Conservation (phyloP, 2,797 vertebrate species). For the Nyctalus aviator region DNA sequence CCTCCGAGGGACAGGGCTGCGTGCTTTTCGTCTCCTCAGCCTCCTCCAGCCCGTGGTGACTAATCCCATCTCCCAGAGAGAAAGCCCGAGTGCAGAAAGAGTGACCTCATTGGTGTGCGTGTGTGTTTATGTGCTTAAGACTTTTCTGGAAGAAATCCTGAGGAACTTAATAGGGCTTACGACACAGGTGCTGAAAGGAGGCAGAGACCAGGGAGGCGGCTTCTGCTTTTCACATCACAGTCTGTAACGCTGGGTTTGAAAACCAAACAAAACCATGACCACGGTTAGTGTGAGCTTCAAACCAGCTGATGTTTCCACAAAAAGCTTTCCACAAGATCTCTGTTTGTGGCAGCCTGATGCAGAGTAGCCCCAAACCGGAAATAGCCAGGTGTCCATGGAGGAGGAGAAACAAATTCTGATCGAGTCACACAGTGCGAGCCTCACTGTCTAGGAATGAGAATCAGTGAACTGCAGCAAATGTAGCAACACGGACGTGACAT, state of each 20-base stretch:
- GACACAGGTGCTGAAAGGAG: slow-evolving; percentile 44
- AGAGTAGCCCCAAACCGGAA: neutral
- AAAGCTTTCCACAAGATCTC: slow-evolving; percentile 26
- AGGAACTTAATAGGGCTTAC: slow-evolving; percentile 22
- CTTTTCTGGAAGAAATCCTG: slow-evolving; percentile 49
- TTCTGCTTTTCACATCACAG: slow-evolving; percentile 58
- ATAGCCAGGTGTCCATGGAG: slow-evolving; percentile 23
- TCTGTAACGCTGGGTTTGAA: neutral
- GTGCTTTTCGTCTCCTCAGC: slow-evolving; percentile 46
- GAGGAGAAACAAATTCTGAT: neutral
- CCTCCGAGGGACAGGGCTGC: neutral
- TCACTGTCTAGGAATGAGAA: neutral
- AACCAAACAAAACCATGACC: neutral
- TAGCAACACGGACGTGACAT: neutral
- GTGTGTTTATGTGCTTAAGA: slow-evolving; percentile 53
- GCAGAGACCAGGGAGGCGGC: neutral
- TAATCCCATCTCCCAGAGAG: slow-evolving; percentile 41
- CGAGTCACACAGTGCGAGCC: neutral
- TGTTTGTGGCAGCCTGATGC: neutral
- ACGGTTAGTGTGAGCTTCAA: slow-evolving; percentile 34
- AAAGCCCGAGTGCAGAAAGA: slow-evolving; percentile 33
- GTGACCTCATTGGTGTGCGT: slow-evolving; percentile 14
- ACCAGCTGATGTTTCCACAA: slow-evolving; percentile 41
- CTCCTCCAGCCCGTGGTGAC: slow-evolving; percentile 10
- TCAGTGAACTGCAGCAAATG: neutral